Evolutionary conservation across 2,888 invertebrate genomes (phyloP).

Genomic region (Amblyjoppa proteus): DNA sequence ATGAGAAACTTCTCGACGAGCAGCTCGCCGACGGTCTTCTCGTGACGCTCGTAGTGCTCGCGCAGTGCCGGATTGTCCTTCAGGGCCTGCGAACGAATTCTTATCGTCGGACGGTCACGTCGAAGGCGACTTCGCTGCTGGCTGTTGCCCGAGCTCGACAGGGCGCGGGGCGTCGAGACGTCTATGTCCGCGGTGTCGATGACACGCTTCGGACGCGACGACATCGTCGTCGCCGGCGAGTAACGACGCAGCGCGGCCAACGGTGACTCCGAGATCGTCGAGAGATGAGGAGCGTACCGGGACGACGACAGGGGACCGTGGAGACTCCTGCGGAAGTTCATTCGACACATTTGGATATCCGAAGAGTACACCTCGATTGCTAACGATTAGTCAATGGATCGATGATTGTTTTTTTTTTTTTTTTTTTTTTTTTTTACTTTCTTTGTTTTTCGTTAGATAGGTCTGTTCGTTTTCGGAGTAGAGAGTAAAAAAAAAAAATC

Average conservation of each 20-base stretch:
- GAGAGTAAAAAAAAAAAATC: too few species aligned
- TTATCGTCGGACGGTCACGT: constrained; percentile 81
- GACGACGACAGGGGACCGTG: constrained; percentile 78
- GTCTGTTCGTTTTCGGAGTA: too few species aligned
- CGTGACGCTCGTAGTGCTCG: constrained; percentile 85
- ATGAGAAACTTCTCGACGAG: constrained; percentile 92
- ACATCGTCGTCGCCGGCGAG: constrained; percentile 74
- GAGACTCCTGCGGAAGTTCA: constrained; percentile 72
- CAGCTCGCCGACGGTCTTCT: constrained; percentile 90
- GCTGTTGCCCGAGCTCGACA: constrained; percentile 70
- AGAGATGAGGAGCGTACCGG: constrained; percentile 90
- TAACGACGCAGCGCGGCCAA: constrained; percentile 79
- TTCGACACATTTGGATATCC: not conserved
- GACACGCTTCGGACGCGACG: constrained; percentile 88
- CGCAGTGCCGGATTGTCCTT: constrained; percentile 84
- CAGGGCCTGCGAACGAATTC: constrained; percentile 83
- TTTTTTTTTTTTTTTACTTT: too few species aligned
- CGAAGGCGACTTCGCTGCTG: constrained; percentile 77
- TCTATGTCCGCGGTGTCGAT: constrained; percentile 95
- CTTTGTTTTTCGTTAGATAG: not conserved
- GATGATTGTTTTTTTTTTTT: too few species aligned
- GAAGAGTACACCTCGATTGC: not conserved
- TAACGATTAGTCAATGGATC: not conserved
- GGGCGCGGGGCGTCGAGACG: constrained; percentile 87
- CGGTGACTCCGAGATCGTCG: constrained; percentile 90